These are phyloP conservation scores for Bombus turneri DNA, from an alignment of 1,140 invertebrate species.

Conservation along the genomic window DNA sequence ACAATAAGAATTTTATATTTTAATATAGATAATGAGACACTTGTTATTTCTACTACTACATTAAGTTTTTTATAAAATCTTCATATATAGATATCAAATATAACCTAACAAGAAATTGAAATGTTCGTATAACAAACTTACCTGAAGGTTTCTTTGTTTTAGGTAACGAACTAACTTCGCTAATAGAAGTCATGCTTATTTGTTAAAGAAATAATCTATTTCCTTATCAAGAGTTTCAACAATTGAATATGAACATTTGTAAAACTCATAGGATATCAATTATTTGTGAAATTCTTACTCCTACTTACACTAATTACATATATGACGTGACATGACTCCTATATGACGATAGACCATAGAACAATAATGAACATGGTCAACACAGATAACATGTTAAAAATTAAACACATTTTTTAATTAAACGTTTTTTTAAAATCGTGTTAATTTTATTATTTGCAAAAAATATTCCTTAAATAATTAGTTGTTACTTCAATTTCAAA, in stretches of 20 bases:
- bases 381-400: not conserved
- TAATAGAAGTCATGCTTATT: slow-evolving; percentile 71
- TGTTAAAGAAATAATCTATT: not conserved
- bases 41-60: not conserved
- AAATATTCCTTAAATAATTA: not conserved
- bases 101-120: slow-evolving; percentile 17
- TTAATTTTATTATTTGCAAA: not conserved
- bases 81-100: not conserved
- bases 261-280: not conserved
- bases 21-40: not conserved
- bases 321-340: no score
- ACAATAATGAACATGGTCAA: not conserved
- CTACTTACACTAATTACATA: no score
- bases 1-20: not conserved
- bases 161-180: slow-evolving; percentile 70
- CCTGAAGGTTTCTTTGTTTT: slow-evolving; percentile 81
- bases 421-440: not conserved
- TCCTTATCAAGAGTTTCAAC: not conserved
- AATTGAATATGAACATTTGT: slow-evolving; percentile 4
- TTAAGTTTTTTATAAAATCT: slow-evolving; percentile 15
- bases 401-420: not conserved
- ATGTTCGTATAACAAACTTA: slow-evolving; percentile 62
- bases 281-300: not conserved
- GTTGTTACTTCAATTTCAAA: not conserved
- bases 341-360: not conserved